Conservation (phyloP, 2,888 invertebrate genomes). For the Cybosia mesomella region DNA sequence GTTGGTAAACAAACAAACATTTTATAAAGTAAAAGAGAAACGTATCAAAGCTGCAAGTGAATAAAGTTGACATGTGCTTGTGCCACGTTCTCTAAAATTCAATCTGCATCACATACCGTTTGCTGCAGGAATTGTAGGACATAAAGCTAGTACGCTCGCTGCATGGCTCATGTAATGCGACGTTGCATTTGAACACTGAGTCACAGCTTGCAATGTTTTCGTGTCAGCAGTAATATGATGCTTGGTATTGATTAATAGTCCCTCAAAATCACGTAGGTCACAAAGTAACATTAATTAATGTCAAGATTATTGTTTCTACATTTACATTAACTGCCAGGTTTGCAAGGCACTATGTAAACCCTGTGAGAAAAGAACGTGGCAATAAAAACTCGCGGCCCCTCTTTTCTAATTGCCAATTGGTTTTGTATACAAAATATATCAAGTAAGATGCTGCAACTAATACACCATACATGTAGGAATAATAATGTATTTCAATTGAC, state of each 20-base stretch:
- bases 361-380: too few species aligned
- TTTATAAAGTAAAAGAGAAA: background rate
- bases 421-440: too few species aligned
- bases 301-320: too few species aligned
- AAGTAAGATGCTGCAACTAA: too few species aligned
- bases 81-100: constrained; percentile 4
- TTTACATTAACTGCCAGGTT: too few species aligned
- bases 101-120: constrained; percentile 13
- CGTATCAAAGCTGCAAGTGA: background rate
- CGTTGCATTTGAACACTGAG: constrained; percentile 16
- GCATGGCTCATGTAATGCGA: constrained; percentile 39
- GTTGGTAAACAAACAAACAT: background rate
- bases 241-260: background rate
- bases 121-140: constrained; percentile 30
- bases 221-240: constrained; percentile 6
- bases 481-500: too few species aligned
- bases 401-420: too few species aligned
- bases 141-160: constrained; percentile 31
- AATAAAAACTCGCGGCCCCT: too few species aligned
- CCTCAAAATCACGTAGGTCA: too few species aligned
- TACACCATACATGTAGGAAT: too few species aligned
- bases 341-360: too few species aligned
- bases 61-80: background rate
- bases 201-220: background rate
- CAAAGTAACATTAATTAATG: too few species aligned